Evolutionary conservation across 2,113 vertebrate species (phyloP), one percentile per base, ranked within the genome.

Genomic region (Lepisosteus oculatus): DNA sequence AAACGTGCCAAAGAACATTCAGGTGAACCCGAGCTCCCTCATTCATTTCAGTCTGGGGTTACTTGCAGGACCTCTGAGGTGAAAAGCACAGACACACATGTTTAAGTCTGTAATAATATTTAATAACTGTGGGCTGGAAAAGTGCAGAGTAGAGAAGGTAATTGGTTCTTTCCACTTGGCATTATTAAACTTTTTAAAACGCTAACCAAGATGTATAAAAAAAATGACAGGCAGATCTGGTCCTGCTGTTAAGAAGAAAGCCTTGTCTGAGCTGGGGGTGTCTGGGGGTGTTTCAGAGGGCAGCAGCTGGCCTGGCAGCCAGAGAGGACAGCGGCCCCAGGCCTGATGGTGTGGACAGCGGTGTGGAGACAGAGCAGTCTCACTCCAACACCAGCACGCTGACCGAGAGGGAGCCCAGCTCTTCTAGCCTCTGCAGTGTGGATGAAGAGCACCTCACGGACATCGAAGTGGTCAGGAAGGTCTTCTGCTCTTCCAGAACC

Each of bases 301-400:
- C 96, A 71, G 97, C 97, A 81, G 97, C 96, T 67, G 96, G 94
- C 57, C 89, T 99, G 85, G 95, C 90, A 55, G 95, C 95, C 78
- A 93, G 95, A 73, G 93, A 95, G 69, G 95, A 96, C 72, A 89
- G 84, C 77, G 67, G 81, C 55, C 86, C 79, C 2, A 85, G 92
- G 74, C 90, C 75, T 15, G 95, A 94, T 8, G 87, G 75, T 73
- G 75, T 81, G 67, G 94, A 93, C 75, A 81, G 94, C 75, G 78
- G 78, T 66, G 17, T 85, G 47, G 97, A 99, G 74, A 89, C 93
- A 0, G 97, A 99, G 74, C 96, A 98, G 71, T 96, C 95, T 70
- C 97, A 98, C 90, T 99, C 97, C 42, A 99, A 99, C 76, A 99
- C 97, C 65, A 98, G 96, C 79, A 99, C 97, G 13, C 85, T 99